A percentile compares a stretch with the other conserved stretches of the same genome.
These are phyloP conservation scores for Nasonovia ribisnigri DNA, from an alignment of 2,888 invertebrate species.

Conservation along the genomic window DNA sequence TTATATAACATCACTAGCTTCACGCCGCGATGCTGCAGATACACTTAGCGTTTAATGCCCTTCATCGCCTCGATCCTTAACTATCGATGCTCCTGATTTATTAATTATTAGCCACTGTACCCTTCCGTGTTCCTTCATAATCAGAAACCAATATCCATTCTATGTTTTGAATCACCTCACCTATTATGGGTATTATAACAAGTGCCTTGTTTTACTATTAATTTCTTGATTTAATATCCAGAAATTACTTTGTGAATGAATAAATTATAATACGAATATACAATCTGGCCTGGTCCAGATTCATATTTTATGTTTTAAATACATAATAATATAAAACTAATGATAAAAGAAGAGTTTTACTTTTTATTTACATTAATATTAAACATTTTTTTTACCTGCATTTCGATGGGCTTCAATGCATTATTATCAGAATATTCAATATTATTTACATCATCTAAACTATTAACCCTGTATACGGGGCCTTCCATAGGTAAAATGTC, in stretches of 20 bases:
- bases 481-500: conserved; percentile 39
- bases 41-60: too few relatives aligned
- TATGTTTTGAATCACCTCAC: too few relatives aligned
- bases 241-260: neutral
- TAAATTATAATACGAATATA: neutral
- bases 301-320: too few relatives aligned
- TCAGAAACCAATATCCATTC: too few relatives aligned
- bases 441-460: conserved; percentile 14
- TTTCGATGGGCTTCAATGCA: neutral
- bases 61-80: too few relatives aligned
- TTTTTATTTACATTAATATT: neutral
- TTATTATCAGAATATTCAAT: neutral
- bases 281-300: neutral
- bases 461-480: conserved; percentile 32
- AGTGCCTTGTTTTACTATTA: neutral
- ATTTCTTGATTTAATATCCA: neutral
- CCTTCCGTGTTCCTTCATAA: too few relatives aligned
- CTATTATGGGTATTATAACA: too few relatives aligned
- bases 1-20: neutral
- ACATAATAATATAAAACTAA: neutral
- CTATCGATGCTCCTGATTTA: too few relatives aligned
- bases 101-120: too few relatives aligned
- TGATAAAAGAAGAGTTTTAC: neutral
- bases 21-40: too few relatives aligned
- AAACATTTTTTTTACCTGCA: neutral